Base-by-base conservation (phyloP, 1,140 invertebrate species). In the Trichonephila inaurata region DNA sequence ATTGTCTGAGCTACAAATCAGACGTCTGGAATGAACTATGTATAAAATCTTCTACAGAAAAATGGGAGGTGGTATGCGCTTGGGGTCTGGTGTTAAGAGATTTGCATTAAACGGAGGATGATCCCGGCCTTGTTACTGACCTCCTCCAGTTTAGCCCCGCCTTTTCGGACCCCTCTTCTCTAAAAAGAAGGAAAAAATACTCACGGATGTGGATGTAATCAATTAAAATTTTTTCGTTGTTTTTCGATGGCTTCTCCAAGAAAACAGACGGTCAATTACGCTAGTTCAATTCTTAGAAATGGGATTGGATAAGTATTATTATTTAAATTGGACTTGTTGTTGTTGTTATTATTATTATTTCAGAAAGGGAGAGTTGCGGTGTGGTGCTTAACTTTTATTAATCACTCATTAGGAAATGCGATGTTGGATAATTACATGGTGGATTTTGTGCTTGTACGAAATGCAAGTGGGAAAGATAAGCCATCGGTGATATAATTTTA, bases 1-100 rank as follows among this genome's bases (percentile, higher is more conserved):
- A 66, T 66, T 66, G 64, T 66, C 64, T 66, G 64, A n/a, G 64
- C 64, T 66, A 5, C 21, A 66, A 66, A 66, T 66, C 64, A 66
- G 64, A 66, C 64, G 64, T 66, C 64, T 66, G 64, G 64, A 66
- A 66, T 66, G 64, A 8, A 66, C 64, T 66, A n/a, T 66, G n/a
- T 66, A n/a, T 66, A 66, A 66, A 21, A 66, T 66, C 64, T 21
- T n/a, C 21, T 5, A 19, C 62, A 21, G 8, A 5, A 66, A 7
- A 66, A 7, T 66, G 64, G 64, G 64, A 21, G 64, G 64, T 7
- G 64, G 24, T 24, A 66, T 21, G 64, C 18, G 21, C 64, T 24
- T 21, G 6, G 64, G 12, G 64, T n/a, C 21, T 24, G 64, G 64
- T 66, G 64, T 66, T 21, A 66, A 66, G 4, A 66, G 64, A 66